phyloP scores from a whole-genome alignment of 2,888 invertebrate species.

The Busseola fusca region DNA sequence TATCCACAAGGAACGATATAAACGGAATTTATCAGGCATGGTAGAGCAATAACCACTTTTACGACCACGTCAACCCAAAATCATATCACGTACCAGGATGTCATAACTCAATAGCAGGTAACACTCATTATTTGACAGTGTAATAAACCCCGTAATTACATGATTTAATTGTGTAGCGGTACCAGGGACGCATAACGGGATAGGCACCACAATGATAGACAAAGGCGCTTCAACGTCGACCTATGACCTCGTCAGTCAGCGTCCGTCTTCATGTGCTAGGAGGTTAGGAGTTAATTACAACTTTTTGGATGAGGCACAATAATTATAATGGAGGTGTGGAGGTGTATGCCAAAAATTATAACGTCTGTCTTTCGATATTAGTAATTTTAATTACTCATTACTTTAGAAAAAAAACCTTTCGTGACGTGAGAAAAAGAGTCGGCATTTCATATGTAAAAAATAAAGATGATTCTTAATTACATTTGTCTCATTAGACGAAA shows the following conservation, averaged over 20 bases:
- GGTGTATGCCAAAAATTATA: slow-evolving; percentile 37
- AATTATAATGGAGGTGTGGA: slow-evolving; percentile 27
- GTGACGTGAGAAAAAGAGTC: neutral
- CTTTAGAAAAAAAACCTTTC: neutral
- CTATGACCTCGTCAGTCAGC: slow-evolving; percentile 73
- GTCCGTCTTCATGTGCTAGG: slow-evolving; percentile 64
- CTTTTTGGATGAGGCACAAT: slow-evolving; percentile 52
- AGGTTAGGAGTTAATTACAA: slow-evolving; percentile 68
- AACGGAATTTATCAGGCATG: slow-evolving; percentile 28
- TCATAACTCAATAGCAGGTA: slow-evolving; percentile 55
- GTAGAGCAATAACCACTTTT: slow-evolving; percentile 32
- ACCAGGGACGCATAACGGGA: slow-evolving; percentile 70
- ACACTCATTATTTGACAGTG: slow-evolving; percentile 54
- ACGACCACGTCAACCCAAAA: slow-evolving; percentile 36
- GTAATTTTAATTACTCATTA: slow-evolving; percentile 28
- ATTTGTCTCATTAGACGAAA: neutral
- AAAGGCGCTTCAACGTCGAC: slow-evolving; percentile 68
- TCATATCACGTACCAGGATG: slow-evolving; percentile 49
- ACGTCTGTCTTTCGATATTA: slow-evolving; percentile 32
- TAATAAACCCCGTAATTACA: slow-evolving; percentile 72
- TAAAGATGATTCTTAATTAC: neutral
- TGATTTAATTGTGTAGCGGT: slow-evolving; percentile 73
- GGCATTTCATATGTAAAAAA: neutral
- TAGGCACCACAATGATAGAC: slow-evolving; percentile 66
- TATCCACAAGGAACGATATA: neutral